These are phyloP conservation scores for Drosophila siamana DNA, from an alignment of 2,888 invertebrate genomes.

Conservation along the genomic window DNA sequence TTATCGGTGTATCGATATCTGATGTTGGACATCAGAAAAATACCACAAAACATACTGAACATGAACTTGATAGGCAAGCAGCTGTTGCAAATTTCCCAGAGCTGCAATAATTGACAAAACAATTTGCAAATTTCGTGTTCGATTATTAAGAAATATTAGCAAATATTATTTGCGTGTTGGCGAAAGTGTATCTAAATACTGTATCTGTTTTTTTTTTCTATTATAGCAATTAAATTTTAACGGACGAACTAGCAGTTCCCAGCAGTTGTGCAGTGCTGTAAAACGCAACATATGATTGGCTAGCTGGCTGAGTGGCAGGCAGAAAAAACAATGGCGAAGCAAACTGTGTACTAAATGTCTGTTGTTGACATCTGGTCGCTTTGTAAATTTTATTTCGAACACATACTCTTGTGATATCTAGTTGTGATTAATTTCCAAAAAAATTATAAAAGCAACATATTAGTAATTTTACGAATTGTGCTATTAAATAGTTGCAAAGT, in stretches of 20 bases:
- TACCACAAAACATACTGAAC: conserved; percentile 49
- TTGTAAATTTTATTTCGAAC: conserved; percentile 62
- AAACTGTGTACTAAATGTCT: conserved; percentile 67
- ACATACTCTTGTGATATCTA: conserved; percentile 71
- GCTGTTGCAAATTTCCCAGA: conserved; percentile 28
- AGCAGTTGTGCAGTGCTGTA: conserved; percentile 48
- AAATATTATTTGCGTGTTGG: background rate
- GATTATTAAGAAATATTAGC: background rate
- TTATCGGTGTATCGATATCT: conserved; percentile 53
- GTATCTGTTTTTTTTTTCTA: background rate
- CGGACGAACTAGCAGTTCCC: conserved; percentile 33
- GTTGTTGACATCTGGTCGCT: conserved; percentile 81
- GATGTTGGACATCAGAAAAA: conserved; percentile 46
- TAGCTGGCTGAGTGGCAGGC: conserved; percentile 42
- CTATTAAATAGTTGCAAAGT: conserved; percentile 58
- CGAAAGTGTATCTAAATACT: background rate
- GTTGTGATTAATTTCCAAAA: conserved; percentile 69
- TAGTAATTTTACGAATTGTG: conserved; percentile 68
- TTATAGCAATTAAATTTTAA: conserved; percentile 38
- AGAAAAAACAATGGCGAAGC: conserved; percentile 75
- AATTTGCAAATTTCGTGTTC: background rate
- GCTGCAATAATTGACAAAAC: background rate
- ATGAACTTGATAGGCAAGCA: conserved; percentile 33
- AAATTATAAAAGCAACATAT: conserved; percentile 39
- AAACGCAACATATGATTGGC: conserved; percentile 45